phyloP scores from a whole-genome alignment of 2,888 invertebrate genomes.

The Drosophila rubida region DNA sequence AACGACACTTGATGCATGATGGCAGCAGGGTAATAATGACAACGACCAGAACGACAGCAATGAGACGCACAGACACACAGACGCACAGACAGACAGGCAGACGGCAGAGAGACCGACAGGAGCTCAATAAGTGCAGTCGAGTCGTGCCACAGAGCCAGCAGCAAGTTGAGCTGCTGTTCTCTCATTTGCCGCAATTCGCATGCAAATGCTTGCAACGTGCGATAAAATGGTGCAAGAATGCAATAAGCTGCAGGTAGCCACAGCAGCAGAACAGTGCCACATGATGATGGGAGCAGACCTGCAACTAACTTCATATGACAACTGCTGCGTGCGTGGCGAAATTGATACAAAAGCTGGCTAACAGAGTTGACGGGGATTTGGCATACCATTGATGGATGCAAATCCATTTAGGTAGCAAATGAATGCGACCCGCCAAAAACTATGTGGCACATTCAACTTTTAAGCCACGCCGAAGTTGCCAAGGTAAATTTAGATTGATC shows the following conservation, averaged over 20 bases:
- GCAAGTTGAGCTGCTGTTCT: conserved; percentile 21
- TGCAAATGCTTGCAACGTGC: conserved; percentile 74
- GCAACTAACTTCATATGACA: background rate
- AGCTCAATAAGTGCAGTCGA: conserved; percentile 42
- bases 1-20: conserved; percentile 79
- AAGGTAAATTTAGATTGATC: conserved; percentile 71
- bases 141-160: conserved; percentile 36
- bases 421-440: conserved; percentile 50
- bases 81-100: too few species aligned
- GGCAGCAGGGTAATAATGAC: conserved; percentile 78
- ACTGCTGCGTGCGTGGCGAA: conserved; percentile 2
- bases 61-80: conserved; percentile 43
- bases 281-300: conserved; percentile 25
- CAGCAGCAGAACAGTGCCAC: conserved; percentile 22
- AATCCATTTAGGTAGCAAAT: conserved; percentile 55
- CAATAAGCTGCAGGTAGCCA: conserved; percentile 68
- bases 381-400: conserved; percentile 66
- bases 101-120: background rate
- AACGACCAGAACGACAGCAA: conserved; percentile 48
- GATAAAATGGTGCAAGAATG: conserved; percentile 63
- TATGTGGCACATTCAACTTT: conserved; percentile 56
- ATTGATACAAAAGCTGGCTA: conserved; percentile 34
- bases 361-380: conserved; percentile 47
- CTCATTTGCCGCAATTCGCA: conserved; percentile 72
- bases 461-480: conserved; percentile 45